Evolutionary conservation across 1,140 invertebrate genomes (phyloP).

Genomic region (Brachystomella parvula): DNA sequence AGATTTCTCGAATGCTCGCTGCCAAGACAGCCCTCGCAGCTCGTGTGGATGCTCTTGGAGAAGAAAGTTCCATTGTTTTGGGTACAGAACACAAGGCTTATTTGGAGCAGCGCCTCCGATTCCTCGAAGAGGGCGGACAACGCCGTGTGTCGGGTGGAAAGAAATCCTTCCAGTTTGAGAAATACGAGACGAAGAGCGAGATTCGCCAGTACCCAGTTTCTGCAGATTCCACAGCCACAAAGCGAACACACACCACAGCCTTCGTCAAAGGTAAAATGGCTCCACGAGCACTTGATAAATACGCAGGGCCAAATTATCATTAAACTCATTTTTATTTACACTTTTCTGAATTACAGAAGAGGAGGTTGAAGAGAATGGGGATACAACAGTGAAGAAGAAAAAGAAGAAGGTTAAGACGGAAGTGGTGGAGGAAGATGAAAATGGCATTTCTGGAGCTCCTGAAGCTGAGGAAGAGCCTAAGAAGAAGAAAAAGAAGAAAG

Average conservation of each 20-base stretch:
- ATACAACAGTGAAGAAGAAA: too few relatives aligned
- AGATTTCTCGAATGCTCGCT: conserved; percentile 93
- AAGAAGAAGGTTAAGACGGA: too few relatives aligned
- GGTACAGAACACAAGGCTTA: conserved; percentile 81
- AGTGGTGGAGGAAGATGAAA: conserved; percentile 5
- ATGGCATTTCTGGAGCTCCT: conserved; percentile 18
- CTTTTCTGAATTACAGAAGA: too few relatives aligned
- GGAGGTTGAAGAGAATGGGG: too few relatives aligned
- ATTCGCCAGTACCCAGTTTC: conserved; percentile 45
- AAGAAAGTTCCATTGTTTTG: conserved; percentile 65
- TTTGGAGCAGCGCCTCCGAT: conserved; percentile 65
- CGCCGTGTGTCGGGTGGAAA: conserved; percentile 66
- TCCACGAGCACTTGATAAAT: too few relatives aligned
- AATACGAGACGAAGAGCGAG: conserved; percentile 50
- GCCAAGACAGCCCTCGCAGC: conserved; percentile 89
- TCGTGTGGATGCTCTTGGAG: conserved; percentile 90
- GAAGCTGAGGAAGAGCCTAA: conserved; percentile 38
- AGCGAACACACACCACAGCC: conserved; percentile 41
- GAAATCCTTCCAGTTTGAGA: conserved; percentile 45
- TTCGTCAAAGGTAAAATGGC: neutral
- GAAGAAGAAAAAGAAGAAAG: conserved; percentile 37
- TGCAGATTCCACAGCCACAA: conserved; percentile 47
- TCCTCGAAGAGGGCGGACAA: conserved; percentile 76
- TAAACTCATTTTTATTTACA: too few relatives aligned
- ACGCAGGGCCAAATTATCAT: too few relatives aligned